These are phyloP conservation scores for Neotoma lepida DNA, from an alignment of 2,113 vertebrate genomes.

Conservation along the genomic window DNA sequence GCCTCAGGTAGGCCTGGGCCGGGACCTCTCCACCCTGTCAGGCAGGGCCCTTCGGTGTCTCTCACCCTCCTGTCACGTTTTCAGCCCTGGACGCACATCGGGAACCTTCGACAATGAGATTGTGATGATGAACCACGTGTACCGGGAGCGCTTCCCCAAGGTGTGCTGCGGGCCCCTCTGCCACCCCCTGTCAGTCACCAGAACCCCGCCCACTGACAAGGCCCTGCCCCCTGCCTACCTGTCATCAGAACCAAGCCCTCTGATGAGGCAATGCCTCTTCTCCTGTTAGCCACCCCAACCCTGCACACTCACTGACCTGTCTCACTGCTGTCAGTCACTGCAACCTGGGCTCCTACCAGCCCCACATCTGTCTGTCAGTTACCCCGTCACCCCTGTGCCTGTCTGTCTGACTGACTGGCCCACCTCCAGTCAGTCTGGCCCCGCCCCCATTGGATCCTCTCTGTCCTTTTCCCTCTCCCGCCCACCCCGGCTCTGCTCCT, in stretches of 20 bases:
- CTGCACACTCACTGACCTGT: too few species aligned
- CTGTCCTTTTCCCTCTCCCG: too few species aligned
- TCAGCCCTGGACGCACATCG: constrained; percentile 92
- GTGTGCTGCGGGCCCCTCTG: constrained; percentile 79
- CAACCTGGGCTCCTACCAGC: not conserved
- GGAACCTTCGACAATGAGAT: constrained; percentile 96
- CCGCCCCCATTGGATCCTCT: too few species aligned
- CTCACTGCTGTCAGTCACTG: too few species aligned
- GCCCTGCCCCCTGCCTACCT: too few species aligned
- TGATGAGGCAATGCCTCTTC: too few species aligned
- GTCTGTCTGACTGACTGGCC: not conserved
- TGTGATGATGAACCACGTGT: constrained; percentile 99
- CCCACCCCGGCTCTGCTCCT: accelerated
- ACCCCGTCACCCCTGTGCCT: too few species aligned
- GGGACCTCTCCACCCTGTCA: too few species aligned
- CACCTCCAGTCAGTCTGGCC: not conserved
- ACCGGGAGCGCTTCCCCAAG: constrained; percentile 98
- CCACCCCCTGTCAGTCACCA: not conserved
- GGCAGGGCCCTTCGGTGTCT: not conserved
- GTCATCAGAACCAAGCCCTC: too few species aligned
- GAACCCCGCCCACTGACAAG: too few species aligned
- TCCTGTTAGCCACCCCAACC: too few species aligned
- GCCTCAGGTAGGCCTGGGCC: constrained; percentile 91
- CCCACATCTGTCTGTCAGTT: not conserved
- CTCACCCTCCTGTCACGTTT: not conserved